Conservation (phyloP, 2,888 invertebrate species). For the Phrixothrix hirtus region DNA sequence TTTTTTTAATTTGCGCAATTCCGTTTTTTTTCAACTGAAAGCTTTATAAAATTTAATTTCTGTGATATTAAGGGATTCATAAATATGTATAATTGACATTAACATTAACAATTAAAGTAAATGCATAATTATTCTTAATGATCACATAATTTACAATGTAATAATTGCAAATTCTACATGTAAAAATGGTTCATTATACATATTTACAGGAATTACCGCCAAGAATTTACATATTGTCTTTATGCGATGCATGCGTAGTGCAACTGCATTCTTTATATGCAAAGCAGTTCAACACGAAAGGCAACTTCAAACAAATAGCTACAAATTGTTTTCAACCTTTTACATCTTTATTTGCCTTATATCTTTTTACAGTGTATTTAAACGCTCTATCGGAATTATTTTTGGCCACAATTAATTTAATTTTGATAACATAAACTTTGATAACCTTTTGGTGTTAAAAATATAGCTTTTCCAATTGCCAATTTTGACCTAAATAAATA, state of each 20-base stretch:
- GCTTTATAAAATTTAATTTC: too few species aligned
- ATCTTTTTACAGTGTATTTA: too few species aligned
- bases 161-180: conserved; percentile 16
- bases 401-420: too few species aligned
- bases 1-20: not conserved
- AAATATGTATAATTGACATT: too few species aligned
- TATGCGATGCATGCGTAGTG: conserved; percentile 24
- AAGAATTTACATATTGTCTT: conserved; percentile 25
- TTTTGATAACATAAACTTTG: too few species aligned
- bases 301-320: conserved; percentile 35
- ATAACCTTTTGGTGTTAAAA: too few species aligned
- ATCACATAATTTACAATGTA: conserved; percentile 12
- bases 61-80: too few species aligned
- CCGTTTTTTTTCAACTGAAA: not conserved
- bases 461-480: too few species aligned
- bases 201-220: conserved; percentile 21
- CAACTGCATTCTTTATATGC: conserved; percentile 38
- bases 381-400: too few species aligned
- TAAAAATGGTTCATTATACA: conserved; percentile 27
- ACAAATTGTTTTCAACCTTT: conserved; percentile 36
- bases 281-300: conserved; percentile 36
- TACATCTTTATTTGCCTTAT: conserved; percentile 27
- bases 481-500: too few species aligned
- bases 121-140: conserved; percentile 10
- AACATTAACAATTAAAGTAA: conserved; percentile 15